Evolutionary conservation across 2,113 vertebrate species (phyloP).

Genomic region (Oncorhynchus masou): DNA sequence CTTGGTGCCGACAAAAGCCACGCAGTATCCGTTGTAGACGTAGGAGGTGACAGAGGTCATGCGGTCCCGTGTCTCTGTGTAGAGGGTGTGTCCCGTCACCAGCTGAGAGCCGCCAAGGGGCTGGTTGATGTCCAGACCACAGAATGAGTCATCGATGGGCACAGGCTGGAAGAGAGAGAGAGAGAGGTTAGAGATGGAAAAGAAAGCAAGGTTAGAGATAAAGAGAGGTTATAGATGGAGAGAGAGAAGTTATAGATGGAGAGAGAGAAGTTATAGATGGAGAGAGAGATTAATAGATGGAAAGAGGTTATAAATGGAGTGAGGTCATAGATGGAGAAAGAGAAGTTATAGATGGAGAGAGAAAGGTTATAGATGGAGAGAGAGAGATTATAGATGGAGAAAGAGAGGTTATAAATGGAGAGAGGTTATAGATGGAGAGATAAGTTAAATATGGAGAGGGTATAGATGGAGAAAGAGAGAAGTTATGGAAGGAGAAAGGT

Average conservation of each 20-base stretch:
- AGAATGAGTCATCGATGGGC: slow-evolving; percentile 97
- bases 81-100: slow-evolving; percentile 88
- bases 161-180: slow-evolving; percentile 80
- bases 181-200: not conserved
- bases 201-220: not conserved
- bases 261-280: not conserved
- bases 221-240: not conserved
- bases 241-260: not conserved
- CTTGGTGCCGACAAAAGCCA: slow-evolving; percentile 95
- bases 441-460: too few relatives aligned
- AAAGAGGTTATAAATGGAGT: too few relatives aligned
- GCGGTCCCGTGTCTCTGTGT: slow-evolving; percentile 88
- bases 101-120: slow-evolving; percentile 90
- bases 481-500: too few relatives aligned
- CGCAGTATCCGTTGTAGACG: slow-evolving; percentile 93
- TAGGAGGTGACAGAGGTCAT: slow-evolving; percentile 95
- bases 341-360: too few relatives aligned
- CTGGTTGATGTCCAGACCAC: slow-evolving; percentile 98
- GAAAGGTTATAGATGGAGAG: too few relatives aligned
- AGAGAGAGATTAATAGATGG: not conserved
- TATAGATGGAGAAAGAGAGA: not conserved
- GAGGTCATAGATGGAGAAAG: too few relatives aligned
- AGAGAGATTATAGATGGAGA: too few relatives aligned
- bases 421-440: too few relatives aligned
- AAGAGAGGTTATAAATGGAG: not conserved